Evolutionary conservation across 2,113 vertebrate species (phyloP).

Genomic region (Microtus ochrogaster): DNA sequence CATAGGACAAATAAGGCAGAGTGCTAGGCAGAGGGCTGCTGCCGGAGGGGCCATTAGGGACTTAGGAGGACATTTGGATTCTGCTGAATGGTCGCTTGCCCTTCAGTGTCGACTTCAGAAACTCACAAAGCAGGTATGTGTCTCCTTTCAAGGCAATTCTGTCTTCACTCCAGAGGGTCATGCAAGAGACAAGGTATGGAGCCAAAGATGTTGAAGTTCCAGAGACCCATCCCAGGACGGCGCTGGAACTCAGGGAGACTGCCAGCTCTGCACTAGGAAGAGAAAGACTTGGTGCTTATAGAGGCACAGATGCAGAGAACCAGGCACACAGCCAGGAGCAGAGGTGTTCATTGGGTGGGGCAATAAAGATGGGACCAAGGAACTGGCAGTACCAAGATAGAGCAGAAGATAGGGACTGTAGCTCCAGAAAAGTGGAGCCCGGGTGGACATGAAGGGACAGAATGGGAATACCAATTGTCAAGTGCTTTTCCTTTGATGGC

Average conservation of each 20-base stretch:
- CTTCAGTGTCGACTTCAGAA: background rate
- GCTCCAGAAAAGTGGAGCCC: background rate
- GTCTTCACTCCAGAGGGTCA: fast-evolving
- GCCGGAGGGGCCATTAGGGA: background rate
- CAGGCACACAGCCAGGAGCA: background rate
- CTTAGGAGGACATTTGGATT: background rate
- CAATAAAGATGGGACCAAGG: background rate
- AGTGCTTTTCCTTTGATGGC: background rate
- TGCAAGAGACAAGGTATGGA: background rate
- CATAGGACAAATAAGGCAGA: background rate
- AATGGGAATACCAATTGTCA: fast-evolving
- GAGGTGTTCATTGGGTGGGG: background rate
- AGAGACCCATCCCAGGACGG: background rate
- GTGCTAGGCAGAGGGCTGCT: background rate
- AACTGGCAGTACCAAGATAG: background rate
- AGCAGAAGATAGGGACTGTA: background rate
- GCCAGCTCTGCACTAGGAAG: background rate
- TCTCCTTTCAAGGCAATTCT: background rate
- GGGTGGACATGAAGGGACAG: background rate
- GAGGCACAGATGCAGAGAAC: background rate
- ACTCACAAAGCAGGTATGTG: background rate
- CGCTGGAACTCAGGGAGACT: background rate
- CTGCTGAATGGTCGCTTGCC: background rate
- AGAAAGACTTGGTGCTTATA: background rate
- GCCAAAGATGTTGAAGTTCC: background rate